Base-by-base conservation (phyloP, 53 echinoderm and acorn worm genomes). In the Pentamera pediparva region DNA sequence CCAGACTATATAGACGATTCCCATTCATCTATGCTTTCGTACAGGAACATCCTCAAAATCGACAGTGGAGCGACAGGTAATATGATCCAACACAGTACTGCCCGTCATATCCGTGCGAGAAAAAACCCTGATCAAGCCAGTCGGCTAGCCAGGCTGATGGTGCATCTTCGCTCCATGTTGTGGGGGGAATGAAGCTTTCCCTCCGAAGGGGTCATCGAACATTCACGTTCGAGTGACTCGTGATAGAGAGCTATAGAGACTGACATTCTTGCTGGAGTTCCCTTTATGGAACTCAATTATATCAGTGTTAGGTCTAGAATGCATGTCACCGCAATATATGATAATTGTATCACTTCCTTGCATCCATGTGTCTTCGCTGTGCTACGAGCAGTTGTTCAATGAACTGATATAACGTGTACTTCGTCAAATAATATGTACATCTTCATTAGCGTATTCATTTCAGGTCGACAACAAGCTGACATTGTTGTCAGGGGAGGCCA, bases 31-130 rank as follows among this genome's bases (percentile, higher is more conserved):
- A 82, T 48, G 53, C 38, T 12, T 82, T 87, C 35, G 62, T 15
- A 37, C 21, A 76, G 11, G 82, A 86, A 28, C 64, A 74, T 12
- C 36, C 5, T 78, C 20, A 74, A 65, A 12, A 78, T 83, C 21
- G 82, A 82, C 73, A 77, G 77, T 17, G 77, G 82, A 25, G 86
- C 86, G n/a, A 82, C 87, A 31, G 87, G 85, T 15, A 79, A 83
- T 34, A 72, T 87, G 65, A 79, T 87, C 26, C 45, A 62, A 9
- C 56, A 51, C 10, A 20, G 57, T 25, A 73, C 28, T 12, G 88
- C 83, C 9, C 26, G 12, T 17, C 56, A 12, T 26, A 39, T 87
- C 32, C 33, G 50, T 30, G 61, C 59, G 22, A 45, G 63, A 3
- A 76, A 84, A 5, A 81, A n/a, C n/a, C 60, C 33, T 35, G 34